A percentile compares a stretch with the other conserved stretches of the same genome.
Evolutionary conservation across 1,140 invertebrate genomes (phyloP).

Genomic region (Yoshiicerus persimilis): DNA sequence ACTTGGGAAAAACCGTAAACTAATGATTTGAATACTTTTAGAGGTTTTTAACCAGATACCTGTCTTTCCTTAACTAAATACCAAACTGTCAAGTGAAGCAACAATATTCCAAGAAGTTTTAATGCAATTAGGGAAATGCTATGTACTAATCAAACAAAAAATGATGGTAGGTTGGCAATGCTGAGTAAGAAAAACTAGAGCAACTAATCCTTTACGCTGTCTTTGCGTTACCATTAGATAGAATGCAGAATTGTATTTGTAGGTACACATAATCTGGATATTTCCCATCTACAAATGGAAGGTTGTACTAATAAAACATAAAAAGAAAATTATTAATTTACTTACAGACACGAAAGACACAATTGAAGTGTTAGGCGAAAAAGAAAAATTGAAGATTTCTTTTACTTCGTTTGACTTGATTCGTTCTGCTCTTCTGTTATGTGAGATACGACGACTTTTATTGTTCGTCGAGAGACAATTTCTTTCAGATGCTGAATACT

Average conservation of each 20-base stretch:
- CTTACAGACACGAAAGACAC: background rate
- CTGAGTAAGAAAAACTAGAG: background rate
- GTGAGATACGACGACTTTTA: constrained; percentile 3
- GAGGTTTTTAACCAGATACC: too few species aligned
- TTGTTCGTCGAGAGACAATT: background rate
- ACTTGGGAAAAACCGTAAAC: too few species aligned
- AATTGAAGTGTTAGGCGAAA: background rate
- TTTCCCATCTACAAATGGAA: background rate
- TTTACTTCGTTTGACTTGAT: background rate
- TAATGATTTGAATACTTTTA: too few species aligned
- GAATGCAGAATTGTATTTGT: background rate
- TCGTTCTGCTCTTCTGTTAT: background rate
- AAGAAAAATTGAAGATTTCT: constrained; percentile 11
- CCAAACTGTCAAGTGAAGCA: too few species aligned
- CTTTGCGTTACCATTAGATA: too few species aligned
- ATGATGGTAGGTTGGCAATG: background rate
- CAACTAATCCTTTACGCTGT: background rate
- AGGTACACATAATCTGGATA: background rate
- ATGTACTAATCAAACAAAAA: too few species aligned
- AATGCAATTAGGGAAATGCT: too few species aligned
- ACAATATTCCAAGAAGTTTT: too few species aligned
- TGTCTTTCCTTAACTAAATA: too few species aligned
- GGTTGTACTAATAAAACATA: background rate
- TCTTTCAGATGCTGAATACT: background rate
- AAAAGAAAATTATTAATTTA: background rate